Base-by-base conservation (phyloP, 2,888 invertebrate genomes). In the Clitarchus hookeri region DNA sequence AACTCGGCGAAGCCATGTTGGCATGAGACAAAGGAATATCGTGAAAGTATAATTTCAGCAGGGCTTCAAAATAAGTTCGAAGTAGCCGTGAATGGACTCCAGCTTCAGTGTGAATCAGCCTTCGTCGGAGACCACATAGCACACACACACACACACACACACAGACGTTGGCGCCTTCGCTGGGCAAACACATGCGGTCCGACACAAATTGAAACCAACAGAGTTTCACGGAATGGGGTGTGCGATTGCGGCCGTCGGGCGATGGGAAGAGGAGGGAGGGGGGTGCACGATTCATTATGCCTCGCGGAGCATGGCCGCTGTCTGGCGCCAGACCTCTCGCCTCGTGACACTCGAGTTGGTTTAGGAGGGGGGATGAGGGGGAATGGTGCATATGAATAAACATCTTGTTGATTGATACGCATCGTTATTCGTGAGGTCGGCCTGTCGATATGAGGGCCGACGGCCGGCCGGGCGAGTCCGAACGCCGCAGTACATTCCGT, bases 341-440 rank as follows among this genome's bases (percentile, higher is more conserved):
- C 23, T 65, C 11, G 65, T 65, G 65, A 65, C 65, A 65, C 16
- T 16, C 65, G 65, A 12, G n/a, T 11, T n/a, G 23, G 19, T 1
- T 12, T 3, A 23, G 23, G n/a, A 23, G 16, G 1, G 65, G 65
- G 8, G n/a, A 23, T 1, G n/a, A 23, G 19, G 65, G 65, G n/a
- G 65, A 36, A 4, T n/a, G 65, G n/a, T 1, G 16, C 13, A 65
- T 65, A 65, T 65, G 65, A 65, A 65, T 65, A 65, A 65, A 65
- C 65, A 65, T 65, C 65, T 65, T 65, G 65, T 65, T 65, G 65
- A 65, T 65, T 65, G 65, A 65, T 65, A 65, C 65, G 65, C 65
- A 65, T 65, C 65, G 65, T n/a, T n/a, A 65, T 65, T 65, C 65
- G 65, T 65, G 65, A 65, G 13, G 65, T 65, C 65, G n/a, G 65